Evolutionary conservation across 2,888 invertebrate genomes (phyloP), one percentile per base, ranked within the genome.

Genomic region (Sussaba pulchella): DNA sequence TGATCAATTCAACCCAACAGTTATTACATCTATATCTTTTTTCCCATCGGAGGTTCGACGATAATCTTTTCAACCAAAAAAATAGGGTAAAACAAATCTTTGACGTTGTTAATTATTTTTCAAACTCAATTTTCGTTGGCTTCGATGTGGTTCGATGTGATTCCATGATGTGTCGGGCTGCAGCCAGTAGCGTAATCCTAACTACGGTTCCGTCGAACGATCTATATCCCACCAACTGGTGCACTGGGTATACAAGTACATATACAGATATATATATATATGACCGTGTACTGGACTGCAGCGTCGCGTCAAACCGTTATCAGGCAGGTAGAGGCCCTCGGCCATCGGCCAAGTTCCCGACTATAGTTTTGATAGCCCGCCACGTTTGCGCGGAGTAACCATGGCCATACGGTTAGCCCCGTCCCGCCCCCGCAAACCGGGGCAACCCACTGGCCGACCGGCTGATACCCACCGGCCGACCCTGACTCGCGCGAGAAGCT

Each of bases 301-400:
- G 9, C 57, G 57, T 31, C 57, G 57, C 57, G 57, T 57, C 57
- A 57, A 57, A 36, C 31, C 31, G 57, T 57, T n/a, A 31, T 36
- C 26, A 31, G 57, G 57, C 6, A 10, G 57, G 57, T 31, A 57
- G 43, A 43, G 31, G 6, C n/a, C n/a, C n/a, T n/a, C n/a, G 57
- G 57, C 57, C 5, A 17, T 10, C 36, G 57, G 57, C 57, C 57
- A 57, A 57, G 57, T 57, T 57, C 14, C 31, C 17, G 57, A 8
- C 57, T 57, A 57, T 57, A 57, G 57, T 57, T 57, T 36, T 31
- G 57, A n/a, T 0, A 17, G 57, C 26, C 9, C 17, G 57, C 31
- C 57, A 57, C 57, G 57, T 57, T 57, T 57, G 31, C 57, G 57
- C 31, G 57, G 31, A 31, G 57, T 57, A 57, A 57, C 57, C 57